phyloP scores from a whole-genome alignment of 2,113 vertebrate genomes.

The Sminthopsis crassicaudata region DNA sequence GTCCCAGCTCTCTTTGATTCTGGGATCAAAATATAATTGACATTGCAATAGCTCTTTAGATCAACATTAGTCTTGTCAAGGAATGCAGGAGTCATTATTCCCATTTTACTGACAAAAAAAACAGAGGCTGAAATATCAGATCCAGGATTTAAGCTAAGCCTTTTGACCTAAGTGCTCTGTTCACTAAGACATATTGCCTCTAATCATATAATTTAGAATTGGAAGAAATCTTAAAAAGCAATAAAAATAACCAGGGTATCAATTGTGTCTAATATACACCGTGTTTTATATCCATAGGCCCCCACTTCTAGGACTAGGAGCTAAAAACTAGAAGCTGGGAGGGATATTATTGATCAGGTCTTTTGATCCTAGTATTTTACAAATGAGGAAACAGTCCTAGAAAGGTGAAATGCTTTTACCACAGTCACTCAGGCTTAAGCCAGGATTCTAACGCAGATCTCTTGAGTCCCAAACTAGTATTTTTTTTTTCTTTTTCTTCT shows the following conservation, averaged over 20 bases:
- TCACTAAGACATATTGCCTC: neutral
- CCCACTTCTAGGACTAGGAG: neutral
- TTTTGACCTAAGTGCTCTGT: neutral
- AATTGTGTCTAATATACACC: neutral
- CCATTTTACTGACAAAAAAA: neutral
- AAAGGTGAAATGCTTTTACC: neutral
- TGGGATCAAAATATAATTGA: neutral
- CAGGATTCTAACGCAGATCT: neutral
- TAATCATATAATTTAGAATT: neutral
- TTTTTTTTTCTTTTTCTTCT: neutral
- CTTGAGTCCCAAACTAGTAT: fast-evolving
- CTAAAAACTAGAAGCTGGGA: too few relatives aligned
- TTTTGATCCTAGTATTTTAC: neutral
- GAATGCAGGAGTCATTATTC: too few relatives aligned
- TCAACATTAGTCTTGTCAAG: too few relatives aligned
- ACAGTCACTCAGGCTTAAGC: neutral
- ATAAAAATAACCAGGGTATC: neutral
- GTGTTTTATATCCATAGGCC: neutral
- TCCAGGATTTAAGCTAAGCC: neutral
- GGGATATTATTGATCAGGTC: too few relatives aligned
- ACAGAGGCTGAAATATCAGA: neutral
- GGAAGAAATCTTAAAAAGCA: neutral
- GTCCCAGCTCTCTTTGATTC: neutral
- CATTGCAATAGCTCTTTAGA: too few relatives aligned
- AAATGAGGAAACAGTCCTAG: neutral